phyloP scores from a whole-genome alignment of 2,888 invertebrate species.

The Romanomermis culicivorax region DNA sequence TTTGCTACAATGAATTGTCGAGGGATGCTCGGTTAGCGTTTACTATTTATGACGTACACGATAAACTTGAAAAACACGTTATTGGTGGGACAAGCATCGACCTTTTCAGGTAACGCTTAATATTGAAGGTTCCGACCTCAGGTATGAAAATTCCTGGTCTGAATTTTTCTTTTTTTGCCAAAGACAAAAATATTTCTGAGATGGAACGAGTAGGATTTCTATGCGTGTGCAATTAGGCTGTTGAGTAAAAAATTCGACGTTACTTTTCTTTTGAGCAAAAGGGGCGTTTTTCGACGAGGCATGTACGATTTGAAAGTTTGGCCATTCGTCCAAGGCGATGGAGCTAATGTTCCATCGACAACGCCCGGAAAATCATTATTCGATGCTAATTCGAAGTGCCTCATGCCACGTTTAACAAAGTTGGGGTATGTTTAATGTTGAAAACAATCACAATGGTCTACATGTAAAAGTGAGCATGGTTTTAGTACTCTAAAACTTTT shows the following conservation, averaged over 20 bases:
- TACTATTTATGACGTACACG: constrained; percentile 73
- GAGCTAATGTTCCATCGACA: constrained; percentile 46
- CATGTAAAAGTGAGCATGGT: too few relatives aligned
- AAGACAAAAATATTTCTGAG: too few relatives aligned
- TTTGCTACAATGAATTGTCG: constrained; percentile 73
- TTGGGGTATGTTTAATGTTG: constrained; percentile 14
- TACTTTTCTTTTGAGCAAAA: constrained; percentile 47
- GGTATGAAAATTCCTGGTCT: too few relatives aligned
- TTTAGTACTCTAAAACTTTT: too few relatives aligned
- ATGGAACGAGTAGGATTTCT: too few relatives aligned
- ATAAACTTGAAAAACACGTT: constrained; percentile 56
- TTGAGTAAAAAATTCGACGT: too few relatives aligned
- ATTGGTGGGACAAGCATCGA: constrained; percentile 80
- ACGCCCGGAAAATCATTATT: constrained; percentile 34
- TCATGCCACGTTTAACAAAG: constrained; percentile 26
- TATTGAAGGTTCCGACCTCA: too few relatives aligned
- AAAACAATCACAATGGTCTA: background rate
- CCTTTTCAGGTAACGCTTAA: constrained; percentile 36
- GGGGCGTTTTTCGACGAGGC: constrained; percentile 54
- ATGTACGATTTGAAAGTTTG: constrained; percentile 75
- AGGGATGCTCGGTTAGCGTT: constrained; percentile 61
- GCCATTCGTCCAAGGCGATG: constrained; percentile 60
- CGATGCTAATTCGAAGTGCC: background rate
- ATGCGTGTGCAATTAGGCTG: too few relatives aligned
- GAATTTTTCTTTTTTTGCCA: too few relatives aligned